Conservation (phyloP, 2,113 vertebrate genomes). For the Bothrops jararaca region DNA sequence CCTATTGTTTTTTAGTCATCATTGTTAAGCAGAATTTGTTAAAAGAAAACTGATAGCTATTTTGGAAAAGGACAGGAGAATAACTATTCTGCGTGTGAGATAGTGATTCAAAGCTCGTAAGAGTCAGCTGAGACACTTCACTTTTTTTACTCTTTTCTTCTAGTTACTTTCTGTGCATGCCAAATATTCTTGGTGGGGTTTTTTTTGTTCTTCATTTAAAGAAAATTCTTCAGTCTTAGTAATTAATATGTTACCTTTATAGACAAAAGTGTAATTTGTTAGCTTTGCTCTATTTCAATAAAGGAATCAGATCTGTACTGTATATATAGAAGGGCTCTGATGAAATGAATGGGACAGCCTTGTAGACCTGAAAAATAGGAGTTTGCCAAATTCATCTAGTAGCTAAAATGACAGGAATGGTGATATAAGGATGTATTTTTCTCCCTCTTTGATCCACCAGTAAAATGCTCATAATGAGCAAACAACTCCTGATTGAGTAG, state of each 20-base stretch:
- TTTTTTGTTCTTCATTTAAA: neutral
- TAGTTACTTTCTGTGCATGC: neutral
- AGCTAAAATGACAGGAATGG: neutral
- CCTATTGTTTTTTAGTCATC: slow-evolving; percentile 60
- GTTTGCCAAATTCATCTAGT: neutral
- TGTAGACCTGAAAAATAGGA: neutral
- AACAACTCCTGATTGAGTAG: neutral
- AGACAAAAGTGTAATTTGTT: neutral
- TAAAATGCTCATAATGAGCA: neutral
- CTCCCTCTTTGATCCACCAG: neutral
- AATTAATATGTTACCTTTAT: neutral
- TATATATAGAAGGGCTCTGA: neutral
- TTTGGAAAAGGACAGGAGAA: neutral
- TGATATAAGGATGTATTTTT: neutral
- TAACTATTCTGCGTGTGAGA: neutral
- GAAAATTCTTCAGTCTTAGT: neutral
- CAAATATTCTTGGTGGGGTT: neutral
- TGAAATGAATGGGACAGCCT: neutral
- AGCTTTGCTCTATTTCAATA: neutral
- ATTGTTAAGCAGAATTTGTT: slow-evolving; percentile 39
- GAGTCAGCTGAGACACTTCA: neutral
- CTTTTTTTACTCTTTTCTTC: neutral
- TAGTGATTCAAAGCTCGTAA: neutral
- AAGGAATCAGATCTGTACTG: neutral
- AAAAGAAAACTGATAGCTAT: slow-evolving; percentile 57